Base-by-base conservation (phyloP, 2,113 vertebrate genomes). In the Scomber scombrus region DNA sequence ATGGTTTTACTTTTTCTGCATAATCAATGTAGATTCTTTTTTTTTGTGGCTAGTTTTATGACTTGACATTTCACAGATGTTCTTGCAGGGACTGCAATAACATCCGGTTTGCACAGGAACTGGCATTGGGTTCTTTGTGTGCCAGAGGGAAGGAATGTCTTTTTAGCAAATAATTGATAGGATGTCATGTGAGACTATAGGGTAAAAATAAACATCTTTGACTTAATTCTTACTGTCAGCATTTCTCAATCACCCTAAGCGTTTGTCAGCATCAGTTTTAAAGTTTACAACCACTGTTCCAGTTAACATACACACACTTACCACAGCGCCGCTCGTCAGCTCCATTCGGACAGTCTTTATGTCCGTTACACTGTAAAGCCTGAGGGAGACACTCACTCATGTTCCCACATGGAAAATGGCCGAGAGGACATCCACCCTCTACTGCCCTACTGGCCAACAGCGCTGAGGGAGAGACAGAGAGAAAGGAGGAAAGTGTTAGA, bases 381-480 rank as follows among this genome's bases (percentile, higher is more conserved):
- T 91, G 83, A 0, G 89, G 96, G 40, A 97, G 87, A 51, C 95
- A 96, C 2, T 81, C 91, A 0, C 54, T 95, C 51, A 95, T 85
- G 75, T 96, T 97, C 40, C 95, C 96, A 82, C 95, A 95, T 21
- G 96, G 96, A 54, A 97, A 97, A 72, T 95, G 95, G 6, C 93
- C 93, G 1, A 96, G 93, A 1, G 89, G 94, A 75, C 95, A 97
- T n/a, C 87, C 92, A 3, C 57, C n/a, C 50, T 75, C 80, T 49
- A 21, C 51, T 14, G 43, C 72, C 63, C 55, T 75, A 75, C 81
- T 86, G 83, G 90, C 66, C 26, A 81, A 77, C 80, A 93, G 66
- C 2, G 55, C 84, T 47, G 86, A 58, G 21, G 56, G 49, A 73
- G 2, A 56, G 15, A 61, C 7, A 47, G 5, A 49, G n/a, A 9